These are phyloP conservation scores for Heterohyrax brucei DNA, from an alignment of 2,797 vertebrate genomes.

Conservation along the genomic window DNA sequence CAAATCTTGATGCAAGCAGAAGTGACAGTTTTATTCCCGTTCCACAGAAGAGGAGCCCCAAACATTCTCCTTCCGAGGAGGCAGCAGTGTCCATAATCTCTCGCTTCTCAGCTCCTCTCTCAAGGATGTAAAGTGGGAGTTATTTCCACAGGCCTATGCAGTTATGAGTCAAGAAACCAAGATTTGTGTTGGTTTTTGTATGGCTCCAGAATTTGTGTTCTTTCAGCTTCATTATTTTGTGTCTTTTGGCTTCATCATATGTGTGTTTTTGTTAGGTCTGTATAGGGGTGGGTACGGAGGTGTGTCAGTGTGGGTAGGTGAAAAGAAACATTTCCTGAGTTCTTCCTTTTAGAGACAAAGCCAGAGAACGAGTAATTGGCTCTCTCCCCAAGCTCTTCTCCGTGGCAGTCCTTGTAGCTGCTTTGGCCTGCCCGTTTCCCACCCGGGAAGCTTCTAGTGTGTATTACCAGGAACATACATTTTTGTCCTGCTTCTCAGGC, in stretches of 20 bases:
- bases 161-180: not conserved
- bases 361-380: not conserved
- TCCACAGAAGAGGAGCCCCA: not conserved
- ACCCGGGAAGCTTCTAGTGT: slow-evolving; percentile 31
- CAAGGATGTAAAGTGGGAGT: not conserved
- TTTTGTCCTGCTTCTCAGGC: slow-evolving; percentile 46
- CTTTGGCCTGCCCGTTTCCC: slow-evolving; percentile 34
- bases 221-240: not conserved
- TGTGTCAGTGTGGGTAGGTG: not conserved
- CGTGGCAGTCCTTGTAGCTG: not conserved
- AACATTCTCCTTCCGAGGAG: not conserved
- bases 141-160: not conserved
- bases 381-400: not conserved
- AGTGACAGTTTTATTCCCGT: not conserved
- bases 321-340: not conserved
- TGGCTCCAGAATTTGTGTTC: not conserved
- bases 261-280: not conserved
- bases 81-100: not conserved
- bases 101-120: not conserved
- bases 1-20: not conserved
- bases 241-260: not conserved
- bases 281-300: not conserved
- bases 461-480: slow-evolving; percentile 57
- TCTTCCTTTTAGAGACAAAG: not conserved
- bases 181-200: not conserved